Evolutionary conservation across 2,113 vertebrate genomes (phyloP).

Genomic region (Capreolus pygargus): DNA sequence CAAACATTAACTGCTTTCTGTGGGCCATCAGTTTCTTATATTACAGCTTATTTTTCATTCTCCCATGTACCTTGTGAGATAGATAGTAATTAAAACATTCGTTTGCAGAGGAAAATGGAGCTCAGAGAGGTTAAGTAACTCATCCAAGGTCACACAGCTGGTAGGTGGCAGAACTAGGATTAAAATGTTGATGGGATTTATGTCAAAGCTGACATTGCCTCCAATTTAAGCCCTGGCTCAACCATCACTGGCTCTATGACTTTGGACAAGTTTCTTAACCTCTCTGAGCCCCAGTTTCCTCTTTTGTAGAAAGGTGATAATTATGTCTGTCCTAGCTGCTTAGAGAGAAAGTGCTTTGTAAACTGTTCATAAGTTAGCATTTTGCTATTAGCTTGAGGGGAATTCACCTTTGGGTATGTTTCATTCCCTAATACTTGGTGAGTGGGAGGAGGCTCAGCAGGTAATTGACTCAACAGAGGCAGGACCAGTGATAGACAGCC

Average conservation of each 20-base stretch:
- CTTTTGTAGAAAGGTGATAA: neutral
- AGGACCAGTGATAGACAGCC: neutral
- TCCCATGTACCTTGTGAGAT: neutral
- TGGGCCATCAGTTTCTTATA: neutral
- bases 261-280: neutral
- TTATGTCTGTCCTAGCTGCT: neutral
- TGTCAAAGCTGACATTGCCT: neutral
- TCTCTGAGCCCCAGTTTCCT: neutral
- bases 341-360: neutral
- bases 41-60: neutral
- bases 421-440: neutral
- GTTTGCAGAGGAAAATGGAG: neutral
- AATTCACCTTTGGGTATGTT: neutral
- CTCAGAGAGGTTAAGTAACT: neutral
- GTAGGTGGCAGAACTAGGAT: neutral
- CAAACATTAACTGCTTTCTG: constrained; percentile 18
- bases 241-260: neutral
- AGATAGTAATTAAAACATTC: neutral
- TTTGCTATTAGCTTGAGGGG: neutral
- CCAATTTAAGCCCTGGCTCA: neutral
- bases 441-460: neutral
- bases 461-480: neutral
- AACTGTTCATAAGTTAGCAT: neutral
- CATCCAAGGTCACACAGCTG: neutral
- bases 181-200: neutral